phyloP scores from a whole-genome alignment of 2,797 vertebrate species.

The Alauda arvensis region DNA sequence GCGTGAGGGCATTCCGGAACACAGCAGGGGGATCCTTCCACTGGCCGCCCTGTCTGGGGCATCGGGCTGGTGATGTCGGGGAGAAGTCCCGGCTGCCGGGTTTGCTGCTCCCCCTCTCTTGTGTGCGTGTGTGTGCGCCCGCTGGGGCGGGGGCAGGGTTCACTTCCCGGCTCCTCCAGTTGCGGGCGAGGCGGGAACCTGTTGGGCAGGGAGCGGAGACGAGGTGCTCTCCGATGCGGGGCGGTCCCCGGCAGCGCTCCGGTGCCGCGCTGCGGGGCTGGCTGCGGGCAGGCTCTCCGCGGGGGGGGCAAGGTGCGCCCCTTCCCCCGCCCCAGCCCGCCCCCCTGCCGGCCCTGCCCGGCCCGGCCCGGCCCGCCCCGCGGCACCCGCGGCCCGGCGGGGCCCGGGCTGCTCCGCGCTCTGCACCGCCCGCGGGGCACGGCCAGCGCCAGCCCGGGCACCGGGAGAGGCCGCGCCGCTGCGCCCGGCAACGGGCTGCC shows the following conservation, averaged over 20 bases:
- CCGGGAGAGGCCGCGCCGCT: slow-evolving; percentile 52
- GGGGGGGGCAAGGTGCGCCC: background rate
- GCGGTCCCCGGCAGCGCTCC: background rate
- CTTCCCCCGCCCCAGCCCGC: background rate
- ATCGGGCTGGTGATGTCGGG: background rate
- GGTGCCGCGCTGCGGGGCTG: background rate
- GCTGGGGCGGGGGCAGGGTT: background rate
- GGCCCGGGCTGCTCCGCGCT: slow-evolving; percentile 3
- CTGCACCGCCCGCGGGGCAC: slow-evolving; percentile 23
- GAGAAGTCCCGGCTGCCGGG: background rate
- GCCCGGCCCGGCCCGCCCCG: background rate
- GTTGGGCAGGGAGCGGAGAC: slow-evolving; percentile 1
- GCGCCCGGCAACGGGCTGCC: background rate
- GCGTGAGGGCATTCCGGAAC: background rate
- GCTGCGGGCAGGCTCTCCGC: background rate
- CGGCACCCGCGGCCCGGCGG: background rate
- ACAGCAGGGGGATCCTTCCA: background rate
- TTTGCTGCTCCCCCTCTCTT: background rate
- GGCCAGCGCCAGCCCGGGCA: slow-evolving; percentile 32
- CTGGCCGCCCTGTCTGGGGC: background rate
- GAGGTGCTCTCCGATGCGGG: background rate
- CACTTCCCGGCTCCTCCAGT: background rate
- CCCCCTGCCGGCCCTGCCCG: background rate
- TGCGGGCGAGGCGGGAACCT: slow-evolving; percentile 13
- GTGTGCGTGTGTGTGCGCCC: background rate